These are phyloP conservation scores for Salticus scenicus DNA, from an alignment of 2,888 invertebrate species.

Conservation along the genomic window DNA sequence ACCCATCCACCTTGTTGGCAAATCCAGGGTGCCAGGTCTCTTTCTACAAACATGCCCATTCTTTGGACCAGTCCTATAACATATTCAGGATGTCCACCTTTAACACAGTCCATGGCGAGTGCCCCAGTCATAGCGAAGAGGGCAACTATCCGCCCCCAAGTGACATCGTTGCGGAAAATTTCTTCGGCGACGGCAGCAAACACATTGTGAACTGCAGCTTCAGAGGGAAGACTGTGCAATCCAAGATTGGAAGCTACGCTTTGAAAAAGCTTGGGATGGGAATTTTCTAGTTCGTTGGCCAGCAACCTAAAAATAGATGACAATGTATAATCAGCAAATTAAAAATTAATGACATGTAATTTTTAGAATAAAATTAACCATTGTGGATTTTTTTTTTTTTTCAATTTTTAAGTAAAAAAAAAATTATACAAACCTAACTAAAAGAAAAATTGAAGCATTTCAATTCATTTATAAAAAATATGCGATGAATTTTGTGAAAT, in stretches of 20 bases:
- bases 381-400: too few relatives aligned
- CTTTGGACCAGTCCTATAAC: conserved; percentile 86
- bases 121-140: conserved; percentile 89
- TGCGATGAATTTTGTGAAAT: too few relatives aligned
- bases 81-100: conserved; percentile 84
- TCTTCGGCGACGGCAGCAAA: conserved; percentile 84
- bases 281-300: conserved; percentile 53
- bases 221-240: conserved; percentile 65
- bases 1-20: conserved; percentile 90
- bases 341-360: too few relatives aligned
- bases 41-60: conserved; percentile 84
- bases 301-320: conserved; percentile 26
- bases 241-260: conserved; percentile 70
- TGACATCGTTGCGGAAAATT: conserved; percentile 79
- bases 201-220: conserved; percentile 79
- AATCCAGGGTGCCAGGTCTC: conserved; percentile 85
- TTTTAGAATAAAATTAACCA: too few relatives aligned
- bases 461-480: too few relatives aligned
- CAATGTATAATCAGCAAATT: too few relatives aligned
- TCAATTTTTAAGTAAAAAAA: too few relatives aligned
- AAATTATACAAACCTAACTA: too few relatives aligned
- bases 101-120: conserved; percentile 86
- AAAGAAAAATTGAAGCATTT: too few relatives aligned
- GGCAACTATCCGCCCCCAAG: conserved; percentile 81
- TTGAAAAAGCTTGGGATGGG: conserved; percentile 58